Percentiles rank a stretch among this genome's conserved stretches.
phyloP scores from a whole-genome alignment of 2,888 invertebrate species.

The Dasysyrphus tricinctus region DNA sequence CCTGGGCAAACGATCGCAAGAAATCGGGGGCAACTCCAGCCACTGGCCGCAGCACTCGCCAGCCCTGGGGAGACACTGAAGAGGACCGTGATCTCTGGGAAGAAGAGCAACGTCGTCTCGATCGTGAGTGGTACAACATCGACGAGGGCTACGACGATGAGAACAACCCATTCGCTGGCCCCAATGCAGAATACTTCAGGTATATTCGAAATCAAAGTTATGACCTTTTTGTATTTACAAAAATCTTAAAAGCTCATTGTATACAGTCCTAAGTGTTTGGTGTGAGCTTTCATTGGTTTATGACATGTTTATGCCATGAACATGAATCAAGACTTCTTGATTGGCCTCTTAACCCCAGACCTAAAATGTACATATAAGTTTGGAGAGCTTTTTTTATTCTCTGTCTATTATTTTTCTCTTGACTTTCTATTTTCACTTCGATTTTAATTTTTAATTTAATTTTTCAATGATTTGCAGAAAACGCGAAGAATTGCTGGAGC shows the following conservation, averaged over 20 bases:
- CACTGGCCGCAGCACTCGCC: constrained; percentile 81
- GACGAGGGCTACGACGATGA: constrained; percentile 97
- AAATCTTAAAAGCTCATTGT: no score
- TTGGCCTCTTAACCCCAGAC: no score
- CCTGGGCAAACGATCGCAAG: constrained; percentile 89
- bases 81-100: constrained; percentile 94
- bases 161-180: constrained; percentile 95
- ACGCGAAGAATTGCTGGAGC: constrained; percentile 96
- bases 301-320: no score
- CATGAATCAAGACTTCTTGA: no score
- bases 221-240: no score
- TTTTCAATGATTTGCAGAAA: constrained; percentile 84
- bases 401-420: no score
- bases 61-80: constrained; percentile 86
- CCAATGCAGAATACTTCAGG: constrained; percentile 94
- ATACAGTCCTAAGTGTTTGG: no score
- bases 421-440: not conserved
- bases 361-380: no score
- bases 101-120: constrained; percentile 94
- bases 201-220: constrained; percentile 35
- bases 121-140: constrained; percentile 98
- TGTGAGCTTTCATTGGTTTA: no score
- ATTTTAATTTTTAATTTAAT: not conserved
- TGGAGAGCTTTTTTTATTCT: no score
- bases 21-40: constrained; percentile 87